Base-by-base conservation (phyloP, 1,140 invertebrate species). In the Hyposmocoma kahamanoa region DNA sequence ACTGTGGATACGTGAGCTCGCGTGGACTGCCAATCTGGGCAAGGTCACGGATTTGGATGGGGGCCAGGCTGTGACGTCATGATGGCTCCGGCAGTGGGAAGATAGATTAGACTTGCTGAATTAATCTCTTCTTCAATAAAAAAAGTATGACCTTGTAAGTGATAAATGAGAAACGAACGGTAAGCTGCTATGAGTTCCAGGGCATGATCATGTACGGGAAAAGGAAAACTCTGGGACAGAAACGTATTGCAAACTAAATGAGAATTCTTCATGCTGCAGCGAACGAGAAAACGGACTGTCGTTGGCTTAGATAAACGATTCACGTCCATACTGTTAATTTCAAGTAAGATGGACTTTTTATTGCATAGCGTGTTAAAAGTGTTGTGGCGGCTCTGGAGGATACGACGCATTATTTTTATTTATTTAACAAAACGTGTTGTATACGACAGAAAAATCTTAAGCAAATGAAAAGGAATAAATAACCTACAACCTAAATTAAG, bases 21-120 rank as follows among this genome's bases (percentile, higher is more conserved):
- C 62, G 61, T 62, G 60, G 56, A 65, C 56, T 53, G 60, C 55
- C 54, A 55, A 59, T 64, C 51, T 61, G 49, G 46, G 53, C 64
- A 70, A 73, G 70, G 69, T 65, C 64, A 67, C 42, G 32, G 50
- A 30, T 56, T 59, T 73, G 69, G 69, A 72, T 44, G 32, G 30
- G 45, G 47, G 64, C 67, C 67, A 70, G 57, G 22, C 51, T 28
- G 32, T 59, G 53, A 66, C 47, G 53, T 49, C 42, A 42, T 42
- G 50, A 26, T 45, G 36, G 41, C 46, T 41, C 22, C 36, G 30
- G 17, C 36, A 48, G 47, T 36, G n/a, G 10, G 13, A 41, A 41
- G 38, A 41, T 21, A 21, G 20, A 41, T 20, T 41, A 21, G 38
- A 20, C 18, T 9, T 21, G 15, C 32, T 15, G 32, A 36, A 36